These are phyloP conservation scores for Pycnomerus fuliginosus DNA, from an alignment of 2,888 invertebrate genomes.

Conservation along the genomic window DNA sequence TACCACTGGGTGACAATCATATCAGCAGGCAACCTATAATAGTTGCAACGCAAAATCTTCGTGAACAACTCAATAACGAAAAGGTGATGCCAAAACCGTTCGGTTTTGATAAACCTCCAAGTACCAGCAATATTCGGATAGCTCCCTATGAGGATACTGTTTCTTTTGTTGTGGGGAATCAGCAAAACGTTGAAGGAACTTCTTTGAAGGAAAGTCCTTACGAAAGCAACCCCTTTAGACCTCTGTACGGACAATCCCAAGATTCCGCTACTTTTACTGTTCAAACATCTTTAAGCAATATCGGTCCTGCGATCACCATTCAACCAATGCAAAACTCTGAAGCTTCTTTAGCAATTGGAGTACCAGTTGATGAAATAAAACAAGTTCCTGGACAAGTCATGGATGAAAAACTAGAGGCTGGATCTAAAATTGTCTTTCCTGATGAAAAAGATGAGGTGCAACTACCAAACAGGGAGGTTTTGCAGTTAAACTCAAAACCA, in stretches of 20 bases:
- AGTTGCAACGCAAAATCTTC: slow-evolving; percentile 48
- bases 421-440: slow-evolving; percentile 48
- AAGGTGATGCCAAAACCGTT: slow-evolving; percentile 43
- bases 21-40: slow-evolving; percentile 45
- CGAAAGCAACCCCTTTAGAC: slow-evolving; percentile 48
- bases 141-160: slow-evolving; percentile 65
- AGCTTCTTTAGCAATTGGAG: slow-evolving; percentile 50
- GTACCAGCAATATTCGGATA: slow-evolving; percentile 64
- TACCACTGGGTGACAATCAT: slow-evolving; percentile 52
- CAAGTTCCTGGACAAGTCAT: slow-evolving; percentile 50
- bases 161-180: slow-evolving; percentile 64
- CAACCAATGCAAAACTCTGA: slow-evolving; percentile 49
- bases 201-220: slow-evolving; percentile 57
- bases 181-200: slow-evolving; percentile 60
- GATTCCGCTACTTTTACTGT: slow-evolving; percentile 28
- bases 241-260: slow-evolving; percentile 36
- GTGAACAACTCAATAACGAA: slow-evolving; percentile 50
- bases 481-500: slow-evolving; percentile 49
- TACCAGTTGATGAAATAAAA: slow-evolving; percentile 42
- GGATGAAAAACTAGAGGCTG: slow-evolving; percentile 45
- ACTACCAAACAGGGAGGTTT: slow-evolving; percentile 41
- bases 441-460: slow-evolving; percentile 38
- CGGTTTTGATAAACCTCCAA: slow-evolving; percentile 47
- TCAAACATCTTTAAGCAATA: slow-evolving; percentile 26
- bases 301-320: slow-evolving; percentile 45